These are phyloP conservation scores for Melanostoma scalare DNA, from an alignment of 2,888 invertebrate genomes.

Conservation along the genomic window DNA sequence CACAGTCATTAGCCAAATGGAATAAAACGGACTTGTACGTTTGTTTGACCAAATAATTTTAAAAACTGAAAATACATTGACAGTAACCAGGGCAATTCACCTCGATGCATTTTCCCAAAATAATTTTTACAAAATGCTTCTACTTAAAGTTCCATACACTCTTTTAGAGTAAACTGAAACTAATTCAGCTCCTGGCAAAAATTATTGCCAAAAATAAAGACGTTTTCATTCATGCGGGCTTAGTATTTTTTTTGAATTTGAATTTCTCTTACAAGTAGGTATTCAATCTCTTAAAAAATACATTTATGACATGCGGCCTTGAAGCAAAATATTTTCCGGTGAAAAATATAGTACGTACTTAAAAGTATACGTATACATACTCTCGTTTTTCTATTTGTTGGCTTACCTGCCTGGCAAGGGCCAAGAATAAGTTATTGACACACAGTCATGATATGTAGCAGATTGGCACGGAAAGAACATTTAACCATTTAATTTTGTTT, in stretches of 20 bases:
- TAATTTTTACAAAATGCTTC: conserved; percentile 4
- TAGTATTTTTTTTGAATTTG: background rate
- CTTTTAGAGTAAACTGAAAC: conserved; percentile 23
- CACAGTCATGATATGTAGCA: conserved; percentile 15
- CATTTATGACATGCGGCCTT: conserved; percentile 17
- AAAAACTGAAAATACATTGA: conserved; percentile 49
- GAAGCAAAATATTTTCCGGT: background rate
- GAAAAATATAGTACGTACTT: too few relatives aligned
- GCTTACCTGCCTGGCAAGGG: conserved; percentile 40
- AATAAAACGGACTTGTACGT: conserved; percentile 50
- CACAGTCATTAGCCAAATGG: conserved; percentile 57
- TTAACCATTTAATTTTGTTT: conserved; percentile 30
- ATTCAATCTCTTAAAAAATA: conserved; percentile 2
- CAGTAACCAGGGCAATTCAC: conserved; percentile 59
- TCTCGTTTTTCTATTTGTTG: background rate
- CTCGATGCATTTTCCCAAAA: conserved; percentile 27
- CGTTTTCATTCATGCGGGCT: conserved; percentile 23
- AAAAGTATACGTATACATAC: too few relatives aligned
- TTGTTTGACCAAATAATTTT: conserved; percentile 44
- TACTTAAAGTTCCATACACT: conserved; percentile 24
- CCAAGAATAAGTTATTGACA: conserved; percentile 59
- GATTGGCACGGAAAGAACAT: conserved; percentile 25
- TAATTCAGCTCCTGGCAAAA: conserved; percentile 9
- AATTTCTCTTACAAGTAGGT: background rate
- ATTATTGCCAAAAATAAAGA: conserved; percentile 14